Percentiles rank a stretch among this genome's conserved stretches.
Evolutionary conservation across 2,888 invertebrate species (phyloP).

Genomic region (Suillia variegata): DNA sequence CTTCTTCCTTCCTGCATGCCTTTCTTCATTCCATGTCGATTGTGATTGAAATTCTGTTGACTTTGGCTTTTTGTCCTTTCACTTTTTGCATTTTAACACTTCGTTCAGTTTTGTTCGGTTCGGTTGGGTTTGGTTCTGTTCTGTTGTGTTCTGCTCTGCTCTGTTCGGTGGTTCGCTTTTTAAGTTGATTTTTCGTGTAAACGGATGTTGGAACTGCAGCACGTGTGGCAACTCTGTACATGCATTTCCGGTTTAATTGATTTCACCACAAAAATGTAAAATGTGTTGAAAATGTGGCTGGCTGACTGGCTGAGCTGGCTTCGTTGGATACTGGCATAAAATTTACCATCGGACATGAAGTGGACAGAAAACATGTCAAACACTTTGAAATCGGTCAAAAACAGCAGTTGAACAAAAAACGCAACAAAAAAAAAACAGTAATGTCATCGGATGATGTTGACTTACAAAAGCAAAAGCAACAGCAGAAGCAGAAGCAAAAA

Average conservation of each 20-base stretch:
- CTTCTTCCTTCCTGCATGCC: background rate
- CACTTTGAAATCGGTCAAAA: background rate
- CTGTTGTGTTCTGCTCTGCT: background rate
- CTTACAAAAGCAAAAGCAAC: too few species aligned
- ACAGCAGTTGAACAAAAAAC: too few species aligned
- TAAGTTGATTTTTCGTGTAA: constrained; percentile 36
- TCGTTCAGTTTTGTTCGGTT: background rate
- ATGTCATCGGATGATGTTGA: too few species aligned
- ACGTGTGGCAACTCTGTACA: constrained; percentile 37
- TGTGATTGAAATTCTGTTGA: constrained; percentile 26
- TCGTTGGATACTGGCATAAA: too few species aligned
- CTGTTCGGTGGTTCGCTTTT: constrained; percentile 28
- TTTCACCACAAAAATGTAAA: constrained; percentile 52
- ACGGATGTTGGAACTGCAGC: constrained; percentile 27
- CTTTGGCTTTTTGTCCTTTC: constrained; percentile 11
- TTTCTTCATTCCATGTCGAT: constrained; percentile 6
- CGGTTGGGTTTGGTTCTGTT: constrained; percentile 7
- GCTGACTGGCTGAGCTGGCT: too few species aligned
- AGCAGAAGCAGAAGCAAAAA: too few species aligned
- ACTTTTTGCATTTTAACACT: constrained; percentile 18
- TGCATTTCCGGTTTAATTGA: constrained; percentile 54
- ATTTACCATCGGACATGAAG: background rate
- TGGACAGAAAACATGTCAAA: background rate
- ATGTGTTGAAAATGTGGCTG: constrained; percentile 47
- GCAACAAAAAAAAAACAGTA: too few species aligned